phyloP scores from a whole-genome alignment of 2,797 vertebrate genomes.

The Schizopygopsis pylzovi region DNA sequence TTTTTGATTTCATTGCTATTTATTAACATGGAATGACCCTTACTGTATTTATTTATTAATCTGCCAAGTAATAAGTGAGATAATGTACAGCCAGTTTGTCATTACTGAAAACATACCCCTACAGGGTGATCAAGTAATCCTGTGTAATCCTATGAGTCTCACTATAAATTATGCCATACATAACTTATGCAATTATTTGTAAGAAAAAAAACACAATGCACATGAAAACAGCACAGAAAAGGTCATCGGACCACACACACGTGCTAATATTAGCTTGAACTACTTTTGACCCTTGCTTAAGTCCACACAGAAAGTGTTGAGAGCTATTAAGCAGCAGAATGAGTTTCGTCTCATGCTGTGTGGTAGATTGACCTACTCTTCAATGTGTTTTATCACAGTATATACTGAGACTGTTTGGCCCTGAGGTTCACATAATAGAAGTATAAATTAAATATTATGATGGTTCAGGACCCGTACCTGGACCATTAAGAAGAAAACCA shows the following conservation, averaged over 20 bases:
- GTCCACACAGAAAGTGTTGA: neutral
- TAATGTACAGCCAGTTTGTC: neutral
- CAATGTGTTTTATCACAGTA: neutral
- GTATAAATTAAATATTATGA: conserved; percentile 28
- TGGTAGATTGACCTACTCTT: neutral
- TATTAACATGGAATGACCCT: neutral
- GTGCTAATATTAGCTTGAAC: neutral
- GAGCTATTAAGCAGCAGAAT: conserved; percentile 19
- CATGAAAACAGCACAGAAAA: neutral
- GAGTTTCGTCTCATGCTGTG: conserved; percentile 17
- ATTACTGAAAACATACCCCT: neutral
- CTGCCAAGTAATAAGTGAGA: neutral
- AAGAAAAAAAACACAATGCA: neutral
- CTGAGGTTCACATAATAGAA: neutral
- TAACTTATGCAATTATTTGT: neutral
- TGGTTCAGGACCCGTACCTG: neutral
- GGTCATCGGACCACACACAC: neutral
- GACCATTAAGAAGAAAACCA: neutral
- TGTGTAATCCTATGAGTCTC: no score
- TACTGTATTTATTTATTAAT: neutral
- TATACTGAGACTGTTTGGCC: neutral
- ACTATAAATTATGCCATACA: neutral
- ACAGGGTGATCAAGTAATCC: neutral
- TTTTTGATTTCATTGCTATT: neutral
- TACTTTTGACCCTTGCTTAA: neutral